Evolutionary conservation across 2,888 invertebrate species (phyloP).

Genomic region (Ryuthela nishihirai): DNA sequence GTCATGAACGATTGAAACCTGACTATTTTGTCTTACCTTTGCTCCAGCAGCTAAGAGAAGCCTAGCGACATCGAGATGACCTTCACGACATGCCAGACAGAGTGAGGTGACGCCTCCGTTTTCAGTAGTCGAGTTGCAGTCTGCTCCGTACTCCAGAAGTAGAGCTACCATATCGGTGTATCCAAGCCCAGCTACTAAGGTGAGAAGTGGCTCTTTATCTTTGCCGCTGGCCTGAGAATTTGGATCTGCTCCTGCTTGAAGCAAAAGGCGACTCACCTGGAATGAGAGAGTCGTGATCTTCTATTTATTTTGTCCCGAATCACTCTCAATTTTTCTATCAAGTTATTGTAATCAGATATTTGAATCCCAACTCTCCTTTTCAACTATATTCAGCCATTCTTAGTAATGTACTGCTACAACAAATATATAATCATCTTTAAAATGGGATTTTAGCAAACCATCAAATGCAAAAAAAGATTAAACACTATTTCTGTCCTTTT

Average conservation of each 20-base stretch:
- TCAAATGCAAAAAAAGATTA: no score
- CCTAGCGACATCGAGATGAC: slow-evolving; percentile 71
- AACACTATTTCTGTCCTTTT: no score
- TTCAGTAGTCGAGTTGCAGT: slow-evolving; percentile 77
- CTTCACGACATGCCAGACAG: slow-evolving; percentile 78
- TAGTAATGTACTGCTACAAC: no score
- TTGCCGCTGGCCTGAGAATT: slow-evolving; percentile 64
- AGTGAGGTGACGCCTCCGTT: slow-evolving; percentile 84
- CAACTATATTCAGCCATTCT: no score
- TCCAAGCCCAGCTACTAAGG: slow-evolving; percentile 88
- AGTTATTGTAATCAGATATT: no score
- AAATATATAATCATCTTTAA: no score
- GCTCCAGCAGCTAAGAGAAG: slow-evolving; percentile 58
- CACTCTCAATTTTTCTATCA: no score
- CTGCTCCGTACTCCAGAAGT: slow-evolving; percentile 85
- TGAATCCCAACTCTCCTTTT: no score
- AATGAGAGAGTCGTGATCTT: no score
- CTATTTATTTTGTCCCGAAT: no score
- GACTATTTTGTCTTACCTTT: slow-evolving; percentile 45
- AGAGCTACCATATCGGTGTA: slow-evolving; percentile 85
- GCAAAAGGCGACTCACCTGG: slow-evolving; percentile 75
- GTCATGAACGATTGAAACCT: no score
- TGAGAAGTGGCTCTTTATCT: slow-evolving; percentile 64
- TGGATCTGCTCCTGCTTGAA: slow-evolving; percentile 83
- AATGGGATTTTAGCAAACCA: no score